Conservation (phyloP, 2,888 invertebrate species). For the Ypsolopha sequella region DNA sequence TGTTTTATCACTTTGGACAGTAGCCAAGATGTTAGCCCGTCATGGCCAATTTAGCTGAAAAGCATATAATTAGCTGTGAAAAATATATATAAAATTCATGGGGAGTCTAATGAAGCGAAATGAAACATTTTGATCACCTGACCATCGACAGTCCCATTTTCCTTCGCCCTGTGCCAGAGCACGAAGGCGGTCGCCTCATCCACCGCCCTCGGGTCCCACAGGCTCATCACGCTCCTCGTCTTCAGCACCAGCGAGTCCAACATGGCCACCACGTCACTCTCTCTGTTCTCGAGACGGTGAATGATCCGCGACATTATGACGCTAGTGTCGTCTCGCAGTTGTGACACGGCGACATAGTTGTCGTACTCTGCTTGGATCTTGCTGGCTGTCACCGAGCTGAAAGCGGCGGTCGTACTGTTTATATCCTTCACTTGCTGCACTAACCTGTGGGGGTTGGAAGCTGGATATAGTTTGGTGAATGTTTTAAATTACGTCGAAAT, state of each 20-base stretch:
- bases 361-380: conserved; percentile 87
- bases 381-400: conserved; percentile 75
- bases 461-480: no score
- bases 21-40: no score
- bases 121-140: background rate
- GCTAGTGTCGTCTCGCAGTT: conserved; percentile 81
- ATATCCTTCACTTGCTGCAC: conserved; percentile 86
- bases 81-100: no score
- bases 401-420: conserved; percentile 60
- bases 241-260: conserved; percentile 51
- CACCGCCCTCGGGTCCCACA: conserved; percentile 89
- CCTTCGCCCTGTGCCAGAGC: conserved; percentile 77
- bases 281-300: conserved; percentile 67
- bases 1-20: no score
- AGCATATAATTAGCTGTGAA: no score
- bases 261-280: conserved; percentile 12
- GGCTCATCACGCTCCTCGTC: conserved; percentile 81
- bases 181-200: conserved; percentile 89
- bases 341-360: conserved; percentile 83
- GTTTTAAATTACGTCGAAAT: no score
- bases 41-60: no score
- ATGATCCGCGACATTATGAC: conserved; percentile 82
- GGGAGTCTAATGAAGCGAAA: no score
- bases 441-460: conserved; percentile 66
- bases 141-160: background rate